These are phyloP conservation scores for Megaceryle alcyon DNA, from an alignment of 2,797 vertebrate genomes.

Conservation along the genomic window DNA sequence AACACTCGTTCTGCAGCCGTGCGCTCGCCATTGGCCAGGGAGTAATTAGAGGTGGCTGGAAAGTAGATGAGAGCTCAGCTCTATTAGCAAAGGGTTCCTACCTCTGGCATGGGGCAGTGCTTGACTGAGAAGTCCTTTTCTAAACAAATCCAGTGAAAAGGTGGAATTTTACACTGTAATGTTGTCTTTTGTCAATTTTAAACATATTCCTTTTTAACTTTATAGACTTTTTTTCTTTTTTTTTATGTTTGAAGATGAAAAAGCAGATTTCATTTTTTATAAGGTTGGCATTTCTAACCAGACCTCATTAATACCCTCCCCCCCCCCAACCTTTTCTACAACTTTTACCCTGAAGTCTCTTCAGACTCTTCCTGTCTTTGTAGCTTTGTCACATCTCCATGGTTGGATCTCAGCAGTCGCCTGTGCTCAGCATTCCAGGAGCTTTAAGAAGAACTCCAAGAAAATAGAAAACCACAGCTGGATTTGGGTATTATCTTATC, in stretches of 20 bases:
- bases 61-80: not conserved
- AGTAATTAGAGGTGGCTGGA: not conserved
- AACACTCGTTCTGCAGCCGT: not conserved
- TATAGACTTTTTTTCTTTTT: accelerated
- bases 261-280: not conserved
- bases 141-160: not conserved
- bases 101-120: not conserved
- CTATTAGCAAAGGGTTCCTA: not conserved
- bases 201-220: not conserved
- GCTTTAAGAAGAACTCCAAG: not conserved
- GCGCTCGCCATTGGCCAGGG: not conserved
- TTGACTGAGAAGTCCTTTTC: not conserved
- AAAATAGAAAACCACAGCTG: not conserved
- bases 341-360: not conserved
- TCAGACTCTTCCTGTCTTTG: not conserved
- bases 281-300: not conserved
- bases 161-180: not conserved
- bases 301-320: not conserved
- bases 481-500: not conserved
- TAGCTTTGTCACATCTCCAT: not conserved
- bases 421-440: not conserved
- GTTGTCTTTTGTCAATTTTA: not conserved
- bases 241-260: not conserved
- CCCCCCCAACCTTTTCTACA: not conserved
- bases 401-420: not conserved